Base-by-base conservation (phyloP, 2,113 vertebrate species). In the Microcebus ravelobensis region DNA sequence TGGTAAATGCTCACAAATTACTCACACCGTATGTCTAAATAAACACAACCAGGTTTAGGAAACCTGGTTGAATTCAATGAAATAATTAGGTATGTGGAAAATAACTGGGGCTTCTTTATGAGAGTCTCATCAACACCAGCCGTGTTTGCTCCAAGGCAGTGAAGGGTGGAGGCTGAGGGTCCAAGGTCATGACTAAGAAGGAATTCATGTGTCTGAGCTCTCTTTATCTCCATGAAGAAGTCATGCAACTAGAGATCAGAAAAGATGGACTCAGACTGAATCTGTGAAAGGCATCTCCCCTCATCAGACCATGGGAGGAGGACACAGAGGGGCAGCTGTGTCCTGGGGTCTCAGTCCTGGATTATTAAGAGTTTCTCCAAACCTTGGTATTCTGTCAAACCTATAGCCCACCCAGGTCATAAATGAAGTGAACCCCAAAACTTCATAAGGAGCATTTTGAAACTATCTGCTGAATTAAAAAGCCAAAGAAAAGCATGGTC, bases 1-100 rank as follows among this genome's bases (percentile, higher is more conserved):
- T 29, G 15, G 90, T 94, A 94, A 95, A 94, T 80, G 68, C 65
- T 96, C 89, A 73, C 45, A 94, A 97, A 94, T 97, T 90, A 90
- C 85, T 93, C 52, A 87, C 7, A 50, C 36, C 3, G 1, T 96
- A 83, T 95, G 86, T 84, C 61, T 94, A 93, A 93, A 95, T 70
- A 93, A 27, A 91, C 48, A 95, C 89, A 95, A 95, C 71, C 83
- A 95, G 87, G 52, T 84, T 95, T 85, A 67, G 87, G 73, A 94
- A 97, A 82, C 57, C 39, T 92, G n/a, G 63, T 34, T 77, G 68
- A 85, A 97, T 50, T 76, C 18, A 92, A 27, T 71, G 59, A 83
- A 88, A 87, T 92, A 70, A 73, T 90, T 71, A 92, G 25, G 5
- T 34, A 77, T 45, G 17, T 55, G 67, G 59, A 91, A 91, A 76